Evolutionary conservation across 2,888 invertebrate genomes (phyloP).

Genomic region (Augiades crinisus): DNA sequence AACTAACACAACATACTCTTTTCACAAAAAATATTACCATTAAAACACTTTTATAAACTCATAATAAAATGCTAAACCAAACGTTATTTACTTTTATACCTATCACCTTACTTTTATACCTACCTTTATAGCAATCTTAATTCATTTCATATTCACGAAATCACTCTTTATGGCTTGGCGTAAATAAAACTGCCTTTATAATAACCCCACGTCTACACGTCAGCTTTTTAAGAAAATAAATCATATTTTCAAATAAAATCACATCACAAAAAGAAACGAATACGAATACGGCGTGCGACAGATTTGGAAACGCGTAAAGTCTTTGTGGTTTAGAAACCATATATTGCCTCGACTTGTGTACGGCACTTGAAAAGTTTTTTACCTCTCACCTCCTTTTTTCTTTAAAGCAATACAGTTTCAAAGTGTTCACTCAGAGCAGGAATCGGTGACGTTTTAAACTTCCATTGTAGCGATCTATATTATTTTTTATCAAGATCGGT

Average conservation of each 20-base stretch:
- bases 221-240: conserved; percentile 23
- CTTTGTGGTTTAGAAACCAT: no score
- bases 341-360: no score
- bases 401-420: no score
- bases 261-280: conserved; percentile 26
- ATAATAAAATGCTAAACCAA: conserved; percentile 5
- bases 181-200: not conserved
- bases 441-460: no score
- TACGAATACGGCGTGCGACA: conserved; percentile 34
- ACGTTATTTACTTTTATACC: conserved; percentile 6
- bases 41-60: not conserved
- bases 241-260: conserved; percentile 27
- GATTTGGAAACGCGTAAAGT: conserved; percentile 35
- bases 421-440: no score
- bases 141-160: conserved; percentile 18
- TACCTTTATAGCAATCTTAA: conserved; percentile 19
- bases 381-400: no score
- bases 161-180: conserved; percentile 11
- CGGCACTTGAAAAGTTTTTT: no score
- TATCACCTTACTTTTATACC: conserved; percentile 2
- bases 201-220: conserved; percentile 16
- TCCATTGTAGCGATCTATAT: no score
- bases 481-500: no score
- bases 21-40: not conserved
- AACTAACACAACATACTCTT: no score